phyloP scores from a whole-genome alignment of 2,797 vertebrate genomes.

The Alcedo atthis region DNA sequence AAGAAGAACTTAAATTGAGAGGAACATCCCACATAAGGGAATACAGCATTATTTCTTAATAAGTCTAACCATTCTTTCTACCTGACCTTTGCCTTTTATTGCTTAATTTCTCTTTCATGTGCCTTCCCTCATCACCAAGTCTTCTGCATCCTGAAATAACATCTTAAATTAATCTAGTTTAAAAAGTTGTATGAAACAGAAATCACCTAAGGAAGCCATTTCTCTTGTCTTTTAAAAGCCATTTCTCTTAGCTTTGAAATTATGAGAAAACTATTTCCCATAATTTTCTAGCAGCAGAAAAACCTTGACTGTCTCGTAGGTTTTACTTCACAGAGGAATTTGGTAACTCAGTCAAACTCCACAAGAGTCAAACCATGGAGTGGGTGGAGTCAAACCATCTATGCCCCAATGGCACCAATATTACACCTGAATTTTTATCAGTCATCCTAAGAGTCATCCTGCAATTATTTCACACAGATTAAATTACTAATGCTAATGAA shows the following conservation, averaged over 20 bases:
- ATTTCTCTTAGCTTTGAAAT: background rate
- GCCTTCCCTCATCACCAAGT: background rate
- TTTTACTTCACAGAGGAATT: background rate
- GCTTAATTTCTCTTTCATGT: background rate
- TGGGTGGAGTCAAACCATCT: background rate
- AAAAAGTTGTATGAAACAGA: background rate
- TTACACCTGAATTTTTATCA: constrained; percentile 31
- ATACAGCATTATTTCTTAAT: background rate
- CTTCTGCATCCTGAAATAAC: background rate
- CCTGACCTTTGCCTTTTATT: background rate
- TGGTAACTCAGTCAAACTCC: background rate
- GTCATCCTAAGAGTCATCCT: constrained; percentile 1
- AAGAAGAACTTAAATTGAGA: background rate
- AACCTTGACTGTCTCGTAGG: background rate
- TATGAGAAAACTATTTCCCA: background rate
- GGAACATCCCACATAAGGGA: background rate
- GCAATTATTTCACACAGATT: constrained; percentile 25
- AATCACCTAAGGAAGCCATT: background rate
- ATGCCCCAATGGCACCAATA: background rate
- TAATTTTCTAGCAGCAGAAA: background rate
- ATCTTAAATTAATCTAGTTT: background rate
- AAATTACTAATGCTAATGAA: constrained; percentile 4
- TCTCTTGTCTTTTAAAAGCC: background rate
- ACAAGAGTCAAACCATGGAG: background rate
- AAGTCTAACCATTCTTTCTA: background rate